These are phyloP conservation scores for Andricus quercusramuli DNA, from an alignment of 2,888 invertebrate genomes.

Conservation along the genomic window DNA sequence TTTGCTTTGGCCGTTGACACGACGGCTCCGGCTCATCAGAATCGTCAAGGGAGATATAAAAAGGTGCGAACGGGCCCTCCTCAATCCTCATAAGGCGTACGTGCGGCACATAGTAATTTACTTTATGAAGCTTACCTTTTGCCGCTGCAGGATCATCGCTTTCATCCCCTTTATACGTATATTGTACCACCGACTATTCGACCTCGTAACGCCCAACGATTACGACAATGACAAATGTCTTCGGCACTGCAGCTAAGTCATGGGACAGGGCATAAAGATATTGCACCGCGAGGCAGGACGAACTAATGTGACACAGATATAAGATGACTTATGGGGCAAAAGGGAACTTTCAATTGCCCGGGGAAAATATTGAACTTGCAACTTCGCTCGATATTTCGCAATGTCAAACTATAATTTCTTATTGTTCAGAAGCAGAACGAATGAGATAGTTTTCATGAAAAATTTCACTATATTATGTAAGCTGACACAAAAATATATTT, in stretches of 20 bases:
- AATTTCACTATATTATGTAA: no score
- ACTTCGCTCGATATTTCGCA: not conserved
- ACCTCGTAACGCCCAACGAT: not conserved
- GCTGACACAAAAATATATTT: no score
- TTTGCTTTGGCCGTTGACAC: not conserved
- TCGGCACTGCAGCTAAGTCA: conserved; percentile 31
- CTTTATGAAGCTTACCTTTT: conserved; percentile 60
- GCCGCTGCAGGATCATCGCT: conserved; percentile 58
- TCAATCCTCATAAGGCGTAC: conserved; percentile 64
- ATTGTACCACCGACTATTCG: no score
- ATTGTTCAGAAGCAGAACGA: no score
- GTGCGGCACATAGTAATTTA: conserved; percentile 65
- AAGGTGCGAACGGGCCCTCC: conserved; percentile 48
- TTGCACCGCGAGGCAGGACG: conserved; percentile 30
- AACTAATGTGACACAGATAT: conserved; percentile 38
- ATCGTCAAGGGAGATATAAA: conserved; percentile 43
- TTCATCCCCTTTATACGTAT: conserved; percentile 48
- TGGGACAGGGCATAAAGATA: conserved; percentile 35
- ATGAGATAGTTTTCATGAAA: no score
- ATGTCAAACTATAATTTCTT: not conserved
- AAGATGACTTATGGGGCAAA: conserved; percentile 36
- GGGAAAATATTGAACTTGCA: conserved; percentile 29
- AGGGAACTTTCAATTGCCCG: conserved; percentile 35
- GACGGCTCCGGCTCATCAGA: conserved; percentile 3
- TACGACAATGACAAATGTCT: conserved; percentile 40